Evolutionary conservation across 2,797 vertebrate genomes (phyloP), one percentile per base, ranked within the genome.

Genomic region (Emys orbicularis): DNA sequence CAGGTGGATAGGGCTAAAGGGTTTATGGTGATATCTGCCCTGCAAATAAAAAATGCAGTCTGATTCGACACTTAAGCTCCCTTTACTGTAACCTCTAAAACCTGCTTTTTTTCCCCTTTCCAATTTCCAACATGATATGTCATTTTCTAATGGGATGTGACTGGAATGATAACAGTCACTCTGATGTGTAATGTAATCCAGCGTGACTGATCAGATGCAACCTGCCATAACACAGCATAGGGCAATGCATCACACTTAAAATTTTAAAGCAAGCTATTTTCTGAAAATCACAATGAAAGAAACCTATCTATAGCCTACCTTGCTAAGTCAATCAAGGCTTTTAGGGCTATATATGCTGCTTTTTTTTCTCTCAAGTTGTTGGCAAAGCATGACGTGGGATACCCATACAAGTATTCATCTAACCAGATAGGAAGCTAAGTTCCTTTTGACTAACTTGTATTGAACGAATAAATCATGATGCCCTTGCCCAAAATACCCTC

Each of bases 111-210:
- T 83, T 93, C 81, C 18, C 6, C 65, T 54, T 84, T 68, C 65
- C 65, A 97, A 98, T 96, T 97, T 41, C 94, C 94, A 92, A 53
- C 83, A 84, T 95, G 96, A 95, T 95, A 93, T 93, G 95, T 95
- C 77, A 84, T 95, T 65, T 97, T 96, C 94, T 97, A 97, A 97
- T 97, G 87, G 61, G 95, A 96, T 96, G 90, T 96, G 96, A 97
- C 95, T 96, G 83, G 94, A 97, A 97, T 97, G 90, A 88, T 97
- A 97, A 96, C 54, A 53, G 89, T 97, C 96, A 81, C 87, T 95
- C 96, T 97, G 83, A 96, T 94, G 81, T 87, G 79, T 87, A 95
- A 81, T 72, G 83, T 96, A 97, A 96, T 96, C 82, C 81, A 81
- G 56, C 90, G 88, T 95, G 91, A 97, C 88, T 95, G 95, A 94